Conservation (phyloP, 37 sponge, comb jelly and placozoan species). For the Ianthella basta region DNA sequence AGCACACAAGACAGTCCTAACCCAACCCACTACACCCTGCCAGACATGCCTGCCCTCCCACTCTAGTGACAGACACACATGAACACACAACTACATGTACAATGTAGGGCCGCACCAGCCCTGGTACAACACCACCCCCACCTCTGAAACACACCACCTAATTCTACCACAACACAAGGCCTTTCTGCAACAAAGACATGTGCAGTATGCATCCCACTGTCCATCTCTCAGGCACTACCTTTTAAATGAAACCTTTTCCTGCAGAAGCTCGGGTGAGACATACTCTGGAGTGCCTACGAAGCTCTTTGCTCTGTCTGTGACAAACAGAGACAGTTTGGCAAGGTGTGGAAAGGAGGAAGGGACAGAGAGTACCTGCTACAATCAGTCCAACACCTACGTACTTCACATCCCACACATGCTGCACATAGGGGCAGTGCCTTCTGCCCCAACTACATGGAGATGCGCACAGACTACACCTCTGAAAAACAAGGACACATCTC, state of each 20-base stretch:
- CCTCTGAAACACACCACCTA: too few species aligned
- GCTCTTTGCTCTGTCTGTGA: conserved; percentile 79
- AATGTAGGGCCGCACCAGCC: too few species aligned
- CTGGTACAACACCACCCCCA: too few species aligned
- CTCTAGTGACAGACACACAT: too few species aligned
- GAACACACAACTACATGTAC: too few species aligned
- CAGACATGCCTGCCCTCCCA: too few species aligned
- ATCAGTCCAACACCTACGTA: neutral
- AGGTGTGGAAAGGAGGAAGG: neutral
- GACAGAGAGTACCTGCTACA: neutral
- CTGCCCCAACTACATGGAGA: neutral
- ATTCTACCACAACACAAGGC: too few species aligned
- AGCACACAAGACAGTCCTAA: too few species aligned
- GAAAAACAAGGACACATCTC: neutral
- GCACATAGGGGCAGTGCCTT: neutral
- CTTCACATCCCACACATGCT: neutral
- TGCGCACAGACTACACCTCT: neutral
- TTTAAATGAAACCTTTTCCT: conserved; percentile 84
- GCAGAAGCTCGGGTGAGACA: conserved; percentile 93
- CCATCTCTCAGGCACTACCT: conserved; percentile 45
- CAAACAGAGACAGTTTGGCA: neutral
- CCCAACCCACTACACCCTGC: too few species aligned
- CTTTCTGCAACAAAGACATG: conserved; percentile 1
- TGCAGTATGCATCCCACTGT: neutral
- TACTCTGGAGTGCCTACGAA: conserved; percentile 98